Evolutionary conservation across 2,797 vertebrate genomes (phyloP), one percentile per base, ranked within the genome.

Genomic region (Pseudotriccus pelzelni): DNA sequence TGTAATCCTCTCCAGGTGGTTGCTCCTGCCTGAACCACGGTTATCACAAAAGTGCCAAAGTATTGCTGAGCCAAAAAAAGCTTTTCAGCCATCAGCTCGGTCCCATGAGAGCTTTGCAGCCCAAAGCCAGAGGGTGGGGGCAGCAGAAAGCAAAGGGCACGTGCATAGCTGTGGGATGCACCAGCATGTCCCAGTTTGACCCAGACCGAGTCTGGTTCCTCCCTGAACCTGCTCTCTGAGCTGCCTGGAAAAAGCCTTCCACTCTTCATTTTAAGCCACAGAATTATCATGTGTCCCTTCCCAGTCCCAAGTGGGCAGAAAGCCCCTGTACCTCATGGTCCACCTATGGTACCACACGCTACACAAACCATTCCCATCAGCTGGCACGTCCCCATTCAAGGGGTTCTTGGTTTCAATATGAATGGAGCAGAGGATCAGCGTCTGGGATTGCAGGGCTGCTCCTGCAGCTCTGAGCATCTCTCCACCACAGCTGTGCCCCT

Each of bases 161-260:
- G 0, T 13, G 10, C 0, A 0, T 1, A 52, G 19, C 16, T 72
- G 24, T 34, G 12, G 66, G 50, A 47, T 50, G 47, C 22, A 68
- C 37, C 41, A 67, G 32, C n/a, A 58, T 5, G 4, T 30, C 41
- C 27, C 44, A 68, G 17, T 28, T 76, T 77, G 37, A 49, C 30
- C 19, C 41, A 63, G 30, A 37, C 4, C 0, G 0, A 87, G 12
- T 27, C 10, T 0, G 1, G 25, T 39, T 22, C 56, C 27, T 74
- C 36, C 60, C 20, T 39, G 7, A 52, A 62, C 52, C n/a, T 2
- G 1, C 24, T 49, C 47, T 56, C 50, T 58, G 27, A 63, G 27
- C 12, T 80, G 17, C 36, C 37, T 80, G 32, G 23, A 37, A 93
- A 91, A 77, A 25, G n/a, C 32, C 39, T 93, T 80, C 55, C 16